Evolutionary conservation across 2,888 invertebrate genomes (phyloP).

Genomic region (Clitarchus hookeri): DNA sequence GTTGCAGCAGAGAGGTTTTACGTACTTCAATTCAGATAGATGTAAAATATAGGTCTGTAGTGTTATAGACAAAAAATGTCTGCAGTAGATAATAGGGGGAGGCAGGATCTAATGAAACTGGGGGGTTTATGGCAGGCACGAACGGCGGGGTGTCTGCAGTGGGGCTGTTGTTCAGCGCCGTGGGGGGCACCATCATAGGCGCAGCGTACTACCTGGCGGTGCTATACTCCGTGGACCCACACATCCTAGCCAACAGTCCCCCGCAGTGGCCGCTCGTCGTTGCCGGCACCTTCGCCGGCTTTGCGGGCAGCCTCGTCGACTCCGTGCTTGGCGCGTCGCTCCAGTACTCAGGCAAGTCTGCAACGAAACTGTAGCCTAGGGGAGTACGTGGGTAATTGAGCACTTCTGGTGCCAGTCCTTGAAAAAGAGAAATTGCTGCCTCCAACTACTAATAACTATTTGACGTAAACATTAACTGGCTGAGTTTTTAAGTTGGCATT

Average conservation of each 20-base stretch:
- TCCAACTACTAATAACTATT: too few relatives aligned
- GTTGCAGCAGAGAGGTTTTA: too few relatives aligned
- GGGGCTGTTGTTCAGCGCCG: conserved; percentile 60
- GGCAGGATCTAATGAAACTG: not conserved
- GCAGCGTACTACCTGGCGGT: conserved; percentile 71
- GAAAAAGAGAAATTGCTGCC: too few relatives aligned
- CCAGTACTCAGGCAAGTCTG: conserved; percentile 76
- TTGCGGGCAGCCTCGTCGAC: conserved; percentile 81
- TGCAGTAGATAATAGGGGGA: too few relatives aligned
- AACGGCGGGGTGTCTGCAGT: conserved; percentile 80
- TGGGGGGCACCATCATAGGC: conserved; percentile 75
- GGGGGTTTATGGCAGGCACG: conserved; percentile 64
- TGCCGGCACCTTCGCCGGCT: conserved; percentile 72
- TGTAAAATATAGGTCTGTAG: too few relatives aligned
- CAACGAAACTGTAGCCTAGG: too few relatives aligned
- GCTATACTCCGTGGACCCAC: conserved; percentile 65
- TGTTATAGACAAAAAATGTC: too few relatives aligned
- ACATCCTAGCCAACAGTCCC: conserved; percentile 62
- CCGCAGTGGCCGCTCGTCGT: conserved; percentile 80
- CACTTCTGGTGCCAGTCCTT: too few relatives aligned
- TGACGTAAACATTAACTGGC: too few relatives aligned
- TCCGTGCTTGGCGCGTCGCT: conserved; percentile 82
- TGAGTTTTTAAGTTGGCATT: too few relatives aligned
- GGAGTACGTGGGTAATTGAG: too few relatives aligned
- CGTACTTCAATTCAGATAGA: too few relatives aligned